phyloP scores from a whole-genome alignment of 2,888 invertebrate genomes.

The Blera fallax region DNA sequence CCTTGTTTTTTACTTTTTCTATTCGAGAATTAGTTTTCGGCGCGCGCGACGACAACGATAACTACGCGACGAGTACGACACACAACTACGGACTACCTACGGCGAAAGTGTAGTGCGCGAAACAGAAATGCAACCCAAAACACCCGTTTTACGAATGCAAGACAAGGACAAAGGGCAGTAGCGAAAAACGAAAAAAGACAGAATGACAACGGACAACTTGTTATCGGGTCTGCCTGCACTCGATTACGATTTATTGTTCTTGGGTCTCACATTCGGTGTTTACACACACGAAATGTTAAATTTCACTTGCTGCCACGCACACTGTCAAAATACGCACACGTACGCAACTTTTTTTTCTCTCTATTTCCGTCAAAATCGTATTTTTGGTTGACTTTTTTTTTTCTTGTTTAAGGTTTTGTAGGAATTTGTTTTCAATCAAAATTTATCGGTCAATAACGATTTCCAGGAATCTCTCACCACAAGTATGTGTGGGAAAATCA shows the following conservation, averaged over 20 bases:
- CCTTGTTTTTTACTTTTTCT: conserved; percentile 10
- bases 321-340: conserved; percentile 35
- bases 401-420: background rate
- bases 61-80: conserved; percentile 7
- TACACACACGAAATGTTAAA: conserved; percentile 48
- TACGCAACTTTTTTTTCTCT: background rate
- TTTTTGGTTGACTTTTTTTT: background rate
- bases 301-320: conserved; percentile 43
- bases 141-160: background rate
- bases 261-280: conserved; percentile 58
- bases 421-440: conserved; percentile 10
- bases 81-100: background rate
- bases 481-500: conserved; percentile 3
- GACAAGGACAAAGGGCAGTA: conserved; percentile 37
- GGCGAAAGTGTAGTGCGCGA: conserved; percentile 45
- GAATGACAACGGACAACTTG: conserved; percentile 58
- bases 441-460: background rate
- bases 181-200: background rate
- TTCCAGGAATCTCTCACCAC: conserved; percentile 15
- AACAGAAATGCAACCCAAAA: conserved; percentile 20
- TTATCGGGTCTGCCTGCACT: conserved; percentile 59
- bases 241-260: conserved; percentile 63
- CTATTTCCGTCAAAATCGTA: conserved; percentile 3
- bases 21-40: conserved; percentile 41
- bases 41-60: conserved; percentile 56